Evolutionary conservation across 2,888 invertebrate species (phyloP).

Genomic region (Acronicta alni): DNA sequence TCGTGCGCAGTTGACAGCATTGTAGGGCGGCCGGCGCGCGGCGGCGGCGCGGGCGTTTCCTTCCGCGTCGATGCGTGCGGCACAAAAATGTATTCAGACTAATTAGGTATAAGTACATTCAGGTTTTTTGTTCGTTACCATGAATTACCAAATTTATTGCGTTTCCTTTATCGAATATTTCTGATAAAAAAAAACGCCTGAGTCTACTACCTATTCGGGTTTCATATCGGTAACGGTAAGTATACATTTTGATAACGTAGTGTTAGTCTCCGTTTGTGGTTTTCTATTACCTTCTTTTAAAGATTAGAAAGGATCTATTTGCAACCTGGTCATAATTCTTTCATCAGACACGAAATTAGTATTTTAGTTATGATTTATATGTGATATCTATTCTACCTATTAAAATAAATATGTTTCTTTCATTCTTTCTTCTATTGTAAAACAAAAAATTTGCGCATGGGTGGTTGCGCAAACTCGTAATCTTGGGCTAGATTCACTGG

Average conservation of each 20-base stretch:
- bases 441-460: no score
- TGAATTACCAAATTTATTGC: conserved; percentile 20
- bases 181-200: neutral
- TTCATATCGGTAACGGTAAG: no score
- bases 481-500: conserved; percentile 10
- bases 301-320: no score
- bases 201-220: no score
- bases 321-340: neutral
- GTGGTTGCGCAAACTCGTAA: conserved; percentile 8
- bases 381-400: no score
- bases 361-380: neutral
- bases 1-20: conserved; percentile 12
- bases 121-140: conserved; percentile 20
- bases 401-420: no score
- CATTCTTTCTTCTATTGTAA: no score
- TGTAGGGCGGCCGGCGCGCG: neutral
- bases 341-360: neutral
- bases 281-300: no score
- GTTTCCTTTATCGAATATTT: conserved; percentile 20
- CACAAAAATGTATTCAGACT: conserved; percentile 28
- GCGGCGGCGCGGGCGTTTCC: conserved; percentile 34
- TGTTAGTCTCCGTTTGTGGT: no score
- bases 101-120: conserved; percentile 8
- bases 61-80: conserved; percentile 55
- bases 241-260: no score